phyloP scores from a whole-genome alignment of 2,797 vertebrate genomes.

The Meriones psammophilus region DNA sequence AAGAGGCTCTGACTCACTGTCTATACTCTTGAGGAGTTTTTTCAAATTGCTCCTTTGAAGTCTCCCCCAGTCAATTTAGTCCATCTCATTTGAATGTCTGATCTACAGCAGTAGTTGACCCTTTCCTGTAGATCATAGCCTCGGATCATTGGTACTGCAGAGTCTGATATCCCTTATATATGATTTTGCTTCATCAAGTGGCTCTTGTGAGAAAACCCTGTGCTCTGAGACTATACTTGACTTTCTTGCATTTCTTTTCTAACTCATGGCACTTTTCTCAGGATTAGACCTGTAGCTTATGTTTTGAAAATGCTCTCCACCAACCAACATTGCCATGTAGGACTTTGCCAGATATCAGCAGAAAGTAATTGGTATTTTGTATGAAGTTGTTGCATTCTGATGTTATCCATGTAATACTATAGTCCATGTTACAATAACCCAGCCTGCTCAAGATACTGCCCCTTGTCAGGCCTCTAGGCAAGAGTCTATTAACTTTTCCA shows the following conservation, averaged over 20 bases:
- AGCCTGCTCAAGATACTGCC: neutral
- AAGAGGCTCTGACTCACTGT: neutral
- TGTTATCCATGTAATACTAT: neutral
- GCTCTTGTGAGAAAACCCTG: neutral
- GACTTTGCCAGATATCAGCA: neutral
- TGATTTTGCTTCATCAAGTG: slow-evolving; percentile 25
- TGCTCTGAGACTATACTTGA: slow-evolving; percentile 19
- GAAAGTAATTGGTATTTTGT: neutral
- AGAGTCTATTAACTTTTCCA: neutral
- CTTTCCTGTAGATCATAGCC: neutral
- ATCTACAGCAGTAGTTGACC: neutral
- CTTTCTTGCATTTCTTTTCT: neutral
- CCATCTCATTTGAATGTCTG: neutral
- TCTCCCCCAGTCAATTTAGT: neutral
- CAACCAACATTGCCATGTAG: neutral
- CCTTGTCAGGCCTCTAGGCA: neutral
- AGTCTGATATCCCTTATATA: neutral
- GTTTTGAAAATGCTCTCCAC: neutral
- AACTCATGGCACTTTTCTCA: neutral
- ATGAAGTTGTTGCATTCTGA: neutral
- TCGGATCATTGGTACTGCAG: neutral
- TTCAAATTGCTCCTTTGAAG: neutral
- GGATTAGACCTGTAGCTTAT: neutral
- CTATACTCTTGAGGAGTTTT: neutral
- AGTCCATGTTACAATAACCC: too few relatives aligned